Evolutionary conservation across 2,888 invertebrate species (phyloP).

Genomic region (Nomada ferruginata): DNA sequence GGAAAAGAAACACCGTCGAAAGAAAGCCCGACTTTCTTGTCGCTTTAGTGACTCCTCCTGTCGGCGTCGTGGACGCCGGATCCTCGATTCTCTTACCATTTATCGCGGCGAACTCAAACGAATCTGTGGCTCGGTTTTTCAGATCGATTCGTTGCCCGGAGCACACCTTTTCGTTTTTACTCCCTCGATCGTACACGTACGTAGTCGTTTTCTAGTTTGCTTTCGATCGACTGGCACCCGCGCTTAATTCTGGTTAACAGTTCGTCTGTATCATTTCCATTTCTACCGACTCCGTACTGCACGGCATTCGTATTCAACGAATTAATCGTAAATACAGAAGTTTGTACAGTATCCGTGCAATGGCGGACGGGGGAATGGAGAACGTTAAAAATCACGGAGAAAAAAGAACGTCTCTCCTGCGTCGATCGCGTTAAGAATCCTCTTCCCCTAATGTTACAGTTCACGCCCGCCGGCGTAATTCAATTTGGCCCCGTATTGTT

Average conservation of each 20-base stretch:
- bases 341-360: no score
- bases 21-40: conserved; percentile 47
- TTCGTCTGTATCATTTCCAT: background rate
- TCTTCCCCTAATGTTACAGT: conserved; percentile 21
- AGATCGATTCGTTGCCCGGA: conserved; percentile 48
- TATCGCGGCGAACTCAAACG: conserved; percentile 56
- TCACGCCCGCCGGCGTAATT: conserved; percentile 50
- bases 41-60: conserved; percentile 34
- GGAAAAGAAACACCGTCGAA: background rate
- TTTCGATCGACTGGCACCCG: conserved; percentile 41
- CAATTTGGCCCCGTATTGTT: conserved; percentile 50
- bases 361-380: no score
- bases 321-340: no score
- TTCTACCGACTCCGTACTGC: no score
- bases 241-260: conserved; percentile 18
- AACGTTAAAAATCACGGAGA: background rate
- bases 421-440: background rate
- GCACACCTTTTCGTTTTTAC: conserved; percentile 39
- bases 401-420: background rate
- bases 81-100: conserved; percentile 59
- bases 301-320: no score
- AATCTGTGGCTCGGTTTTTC: conserved; percentile 39
- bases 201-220: conserved; percentile 68
- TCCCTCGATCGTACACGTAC: conserved; percentile 68
- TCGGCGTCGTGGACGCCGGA: conserved; percentile 4